A percentile compares a stretch with the other conserved stretches of the same genome.
phyloP scores from a whole-genome alignment of 2,113 vertebrate genomes.

The Machaerirhynchus nigripectus region DNA sequence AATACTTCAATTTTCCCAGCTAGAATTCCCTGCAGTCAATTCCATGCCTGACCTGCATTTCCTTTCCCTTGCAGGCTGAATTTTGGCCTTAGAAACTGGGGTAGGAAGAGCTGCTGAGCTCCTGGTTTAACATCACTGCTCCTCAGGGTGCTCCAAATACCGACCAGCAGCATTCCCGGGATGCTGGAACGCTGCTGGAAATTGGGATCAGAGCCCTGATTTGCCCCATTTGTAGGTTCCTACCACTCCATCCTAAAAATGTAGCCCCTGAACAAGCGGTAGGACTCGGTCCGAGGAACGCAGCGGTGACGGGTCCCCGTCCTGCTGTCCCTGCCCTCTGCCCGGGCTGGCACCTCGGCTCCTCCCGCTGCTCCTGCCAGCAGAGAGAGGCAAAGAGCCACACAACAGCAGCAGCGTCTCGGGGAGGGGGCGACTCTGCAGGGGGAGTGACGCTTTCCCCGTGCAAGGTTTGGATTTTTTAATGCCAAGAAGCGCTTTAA shows the following conservation, averaged over 20 bases:
- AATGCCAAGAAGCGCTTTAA: background rate
- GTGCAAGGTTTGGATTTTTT: background rate
- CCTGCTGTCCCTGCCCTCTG: background rate
- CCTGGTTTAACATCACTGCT: background rate
- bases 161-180: background rate
- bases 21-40: background rate
- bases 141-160: background rate
- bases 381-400: constrained; percentile 57
- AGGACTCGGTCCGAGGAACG: accelerated
- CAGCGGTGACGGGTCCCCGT: accelerated
- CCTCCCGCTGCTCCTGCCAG: background rate
- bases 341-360: background rate
- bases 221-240: background rate
- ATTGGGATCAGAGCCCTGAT: background rate
- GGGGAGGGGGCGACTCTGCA: background rate
- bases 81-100: background rate
- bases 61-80: background rate
- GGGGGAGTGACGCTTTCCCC: background rate
- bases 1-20: background rate
- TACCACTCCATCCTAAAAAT: background rate
- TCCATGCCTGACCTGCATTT: accelerated
- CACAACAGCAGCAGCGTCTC: background rate
- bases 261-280: accelerated
- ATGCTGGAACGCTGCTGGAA: background rate
- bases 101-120: background rate